Conservation (phyloP, 2,888 invertebrate species). For the Cyaniris semiargus region DNA sequence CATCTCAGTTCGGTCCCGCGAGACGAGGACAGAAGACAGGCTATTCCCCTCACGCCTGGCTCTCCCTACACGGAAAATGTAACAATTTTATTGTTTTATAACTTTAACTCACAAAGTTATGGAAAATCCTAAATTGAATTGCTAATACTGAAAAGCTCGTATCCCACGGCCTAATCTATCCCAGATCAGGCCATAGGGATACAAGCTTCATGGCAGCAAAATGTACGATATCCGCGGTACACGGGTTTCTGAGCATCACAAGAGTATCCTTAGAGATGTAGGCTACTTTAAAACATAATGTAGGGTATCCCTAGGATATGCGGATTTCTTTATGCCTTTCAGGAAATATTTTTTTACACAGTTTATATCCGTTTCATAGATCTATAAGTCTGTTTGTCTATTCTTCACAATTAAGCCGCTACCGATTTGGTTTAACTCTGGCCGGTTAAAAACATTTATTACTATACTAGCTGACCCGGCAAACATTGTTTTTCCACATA, state of each 20-base stretch:
- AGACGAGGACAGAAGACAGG: neutral
- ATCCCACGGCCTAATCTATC: too few relatives aligned
- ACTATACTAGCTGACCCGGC: too few relatives aligned
- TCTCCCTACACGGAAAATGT: neutral
- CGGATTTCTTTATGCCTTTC: too few relatives aligned
- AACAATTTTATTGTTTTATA: conserved; percentile 2
- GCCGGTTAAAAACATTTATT: too few relatives aligned
- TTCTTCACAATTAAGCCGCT: too few relatives aligned
- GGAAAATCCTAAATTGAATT: neutral
- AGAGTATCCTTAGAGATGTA: neutral
- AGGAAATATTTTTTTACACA: too few relatives aligned
- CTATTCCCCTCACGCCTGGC: neutral
- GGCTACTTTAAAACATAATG: neutral
- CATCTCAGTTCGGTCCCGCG: neutral
- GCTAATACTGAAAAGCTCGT: neutral
- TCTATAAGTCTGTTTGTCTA: too few relatives aligned
- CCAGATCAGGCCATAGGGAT: too few relatives aligned
- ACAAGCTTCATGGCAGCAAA: neutral
- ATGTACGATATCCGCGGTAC: neutral
- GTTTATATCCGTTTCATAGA: too few relatives aligned
- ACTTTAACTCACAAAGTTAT: neutral
- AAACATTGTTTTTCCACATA: too few relatives aligned
- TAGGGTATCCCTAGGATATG: too few relatives aligned
- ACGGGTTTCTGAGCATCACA: neutral
- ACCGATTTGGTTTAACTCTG: too few relatives aligned